Percentiles rank a stretch among this genome's conserved stretches.
Conservation (phyloP, 2,888 invertebrate genomes). For the Drosophila macrospina region DNA sequence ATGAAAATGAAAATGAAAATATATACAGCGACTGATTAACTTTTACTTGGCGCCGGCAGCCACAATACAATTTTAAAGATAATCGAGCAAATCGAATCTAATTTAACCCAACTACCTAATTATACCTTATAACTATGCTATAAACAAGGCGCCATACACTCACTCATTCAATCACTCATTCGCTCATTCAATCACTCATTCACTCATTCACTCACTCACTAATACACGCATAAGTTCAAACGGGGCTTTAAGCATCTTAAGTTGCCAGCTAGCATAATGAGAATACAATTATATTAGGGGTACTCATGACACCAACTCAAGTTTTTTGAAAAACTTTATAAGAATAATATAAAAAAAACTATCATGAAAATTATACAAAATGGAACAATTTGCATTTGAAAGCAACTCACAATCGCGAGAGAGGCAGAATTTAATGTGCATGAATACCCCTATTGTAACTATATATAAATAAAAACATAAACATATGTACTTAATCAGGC, state of each 20-base stretch:
- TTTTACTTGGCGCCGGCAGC: slow-evolving; percentile 74
- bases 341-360: background rate
- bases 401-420: background rate
- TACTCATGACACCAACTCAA: slow-evolving; percentile 18
- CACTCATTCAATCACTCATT: slow-evolving; percentile 57
- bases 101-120: slow-evolving; percentile 75
- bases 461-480: slow-evolving; percentile 45
- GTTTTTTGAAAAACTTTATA: slow-evolving; percentile 5
- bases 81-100: slow-evolving; percentile 51
- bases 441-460: slow-evolving; percentile 49
- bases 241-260: slow-evolving; percentile 77
- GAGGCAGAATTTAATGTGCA: slow-evolving; percentile 9
- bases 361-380: background rate
- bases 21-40: slow-evolving; percentile 71
- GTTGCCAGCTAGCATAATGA: slow-evolving; percentile 77
- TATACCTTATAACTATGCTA: slow-evolving; percentile 60
- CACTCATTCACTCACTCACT: slow-evolving; percentile 61
- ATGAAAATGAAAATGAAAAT: background rate
- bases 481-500: slow-evolving; percentile 72
- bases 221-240: slow-evolving; percentile 78
- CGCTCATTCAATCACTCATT: slow-evolving; percentile 32
- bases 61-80: slow-evolving; percentile 55
- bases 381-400: slow-evolving; percentile 2
- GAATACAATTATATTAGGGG: slow-evolving; percentile 34
- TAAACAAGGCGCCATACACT: slow-evolving; percentile 61